A percentile compares a stretch with the other conserved stretches of the same genome.
Conservation (phyloP, 2,888 invertebrate genomes). For the Pecten maximus region DNA sequence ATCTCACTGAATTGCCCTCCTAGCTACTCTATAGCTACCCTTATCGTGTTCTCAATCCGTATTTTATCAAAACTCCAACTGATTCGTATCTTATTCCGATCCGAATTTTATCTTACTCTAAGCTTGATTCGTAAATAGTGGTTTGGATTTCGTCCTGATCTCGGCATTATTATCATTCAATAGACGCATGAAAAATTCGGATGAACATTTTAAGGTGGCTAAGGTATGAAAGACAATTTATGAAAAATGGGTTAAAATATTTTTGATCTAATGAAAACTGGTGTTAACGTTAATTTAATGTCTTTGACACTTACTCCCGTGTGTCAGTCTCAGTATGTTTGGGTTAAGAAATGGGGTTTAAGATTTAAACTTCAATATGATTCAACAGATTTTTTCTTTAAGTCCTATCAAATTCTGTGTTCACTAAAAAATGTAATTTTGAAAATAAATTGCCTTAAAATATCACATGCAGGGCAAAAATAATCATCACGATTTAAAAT, state of each 20-base stretch:
- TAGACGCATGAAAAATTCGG: background rate
- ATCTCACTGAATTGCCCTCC: conserved; percentile 16
- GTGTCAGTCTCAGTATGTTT: background rate
- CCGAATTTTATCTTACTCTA: background rate
- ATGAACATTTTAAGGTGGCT: conserved; percentile 24
- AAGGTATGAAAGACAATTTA: conserved; percentile 14
- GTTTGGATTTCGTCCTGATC: background rate
- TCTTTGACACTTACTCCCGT: background rate
- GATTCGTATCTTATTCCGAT: conserved; percentile 17
- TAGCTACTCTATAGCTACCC: background rate
- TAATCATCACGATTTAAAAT: background rate
- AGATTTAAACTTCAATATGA: background rate
- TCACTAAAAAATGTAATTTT: background rate
- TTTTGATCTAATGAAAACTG: conserved; percentile 9
- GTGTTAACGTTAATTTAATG: conserved; percentile 13
- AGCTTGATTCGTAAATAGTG: conserved; percentile 32
- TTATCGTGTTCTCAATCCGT: conserved; percentile 13
- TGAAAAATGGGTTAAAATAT: conserved; percentile 24
- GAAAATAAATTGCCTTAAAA: background rate
- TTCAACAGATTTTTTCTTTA: background rate
- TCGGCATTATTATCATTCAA: background rate
- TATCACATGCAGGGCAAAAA: background rate
- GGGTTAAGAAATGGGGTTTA: background rate
- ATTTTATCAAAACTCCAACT: conserved; percentile 16
- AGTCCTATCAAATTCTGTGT: background rate